Conservation (phyloP, 1,140 invertebrate genomes). For the Vanessa atalanta region DNA sequence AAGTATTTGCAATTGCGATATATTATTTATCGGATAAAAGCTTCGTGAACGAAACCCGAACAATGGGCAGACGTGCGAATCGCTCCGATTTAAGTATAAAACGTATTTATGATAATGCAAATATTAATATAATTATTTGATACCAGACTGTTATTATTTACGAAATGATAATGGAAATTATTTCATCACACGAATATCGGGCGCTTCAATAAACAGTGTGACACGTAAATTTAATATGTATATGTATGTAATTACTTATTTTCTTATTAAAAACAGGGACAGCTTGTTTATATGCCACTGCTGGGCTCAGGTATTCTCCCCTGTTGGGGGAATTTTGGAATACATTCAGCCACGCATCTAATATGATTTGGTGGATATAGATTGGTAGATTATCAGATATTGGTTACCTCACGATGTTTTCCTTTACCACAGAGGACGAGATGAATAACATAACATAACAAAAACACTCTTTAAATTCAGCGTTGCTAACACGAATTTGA, state of each 20-base stretch:
- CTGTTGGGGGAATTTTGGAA: too few relatives aligned
- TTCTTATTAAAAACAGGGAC: too few relatives aligned
- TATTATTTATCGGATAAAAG: conserved; percentile 42
- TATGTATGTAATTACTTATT: not conserved
- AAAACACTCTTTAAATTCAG: too few relatives aligned
- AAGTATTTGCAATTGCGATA: conserved; percentile 49
- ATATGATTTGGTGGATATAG: too few relatives aligned
- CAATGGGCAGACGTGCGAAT: conserved; percentile 32
- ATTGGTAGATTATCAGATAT: too few relatives aligned
- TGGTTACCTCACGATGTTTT: too few relatives aligned
- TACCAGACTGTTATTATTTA: not conserved
- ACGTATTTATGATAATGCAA: not conserved
- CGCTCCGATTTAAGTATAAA: conserved; percentile 29
- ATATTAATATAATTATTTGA: conserved; percentile 4
- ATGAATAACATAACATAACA: too few relatives aligned
- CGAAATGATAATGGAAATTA: not conserved
- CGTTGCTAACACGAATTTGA: too few relatives aligned
- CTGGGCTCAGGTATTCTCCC: too few relatives aligned
- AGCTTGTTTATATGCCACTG: too few relatives aligned
- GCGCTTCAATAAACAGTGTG: not conserved
- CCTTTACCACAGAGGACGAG: too few relatives aligned
- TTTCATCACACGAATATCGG: not conserved
- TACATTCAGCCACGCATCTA: too few relatives aligned
- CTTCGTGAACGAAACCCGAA: conserved; percentile 23
- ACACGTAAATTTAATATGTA: not conserved